Conservation (phyloP, 2,797 vertebrate species). For the Pteropus rufus region DNA sequence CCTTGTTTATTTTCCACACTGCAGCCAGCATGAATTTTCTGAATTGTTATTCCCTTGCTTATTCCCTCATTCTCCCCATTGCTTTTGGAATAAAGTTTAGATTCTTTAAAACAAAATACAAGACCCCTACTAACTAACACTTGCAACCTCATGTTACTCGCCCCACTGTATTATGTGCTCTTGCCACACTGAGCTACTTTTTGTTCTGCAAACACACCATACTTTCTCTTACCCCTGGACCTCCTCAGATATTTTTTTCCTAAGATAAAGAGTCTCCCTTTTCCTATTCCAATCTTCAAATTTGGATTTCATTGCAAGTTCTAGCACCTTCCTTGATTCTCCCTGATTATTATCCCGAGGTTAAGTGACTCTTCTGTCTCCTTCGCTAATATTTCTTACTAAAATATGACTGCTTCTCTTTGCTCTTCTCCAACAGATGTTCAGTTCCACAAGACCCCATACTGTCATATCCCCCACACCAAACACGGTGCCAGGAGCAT, state of each 20-base stretch:
- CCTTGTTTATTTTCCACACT: neutral
- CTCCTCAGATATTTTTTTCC: neutral
- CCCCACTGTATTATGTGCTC: neutral
- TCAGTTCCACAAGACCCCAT: neutral
- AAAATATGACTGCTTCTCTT: neutral
- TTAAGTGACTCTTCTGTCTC: neutral
- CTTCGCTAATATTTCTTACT: neutral
- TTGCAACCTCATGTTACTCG: neutral
- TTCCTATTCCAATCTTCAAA: neutral
- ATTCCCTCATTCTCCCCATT: neutral
- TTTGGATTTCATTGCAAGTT: neutral
- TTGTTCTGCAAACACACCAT: neutral
- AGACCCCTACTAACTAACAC: neutral
- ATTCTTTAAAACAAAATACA: neutral
- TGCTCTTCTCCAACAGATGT: neutral
- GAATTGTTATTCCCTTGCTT: neutral
- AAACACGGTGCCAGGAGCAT: neutral
- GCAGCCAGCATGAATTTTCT: neutral
- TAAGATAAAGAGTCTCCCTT: neutral
- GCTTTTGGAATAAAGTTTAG: slow-evolving; percentile 22
- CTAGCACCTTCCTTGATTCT: neutral
- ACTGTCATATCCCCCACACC: neutral
- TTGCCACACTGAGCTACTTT: neutral
- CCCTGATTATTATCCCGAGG: neutral
- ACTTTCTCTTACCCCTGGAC: neutral